Evolutionary conservation across 2,888 invertebrate genomes (phyloP).

Genomic region (Morpho helenor): DNA sequence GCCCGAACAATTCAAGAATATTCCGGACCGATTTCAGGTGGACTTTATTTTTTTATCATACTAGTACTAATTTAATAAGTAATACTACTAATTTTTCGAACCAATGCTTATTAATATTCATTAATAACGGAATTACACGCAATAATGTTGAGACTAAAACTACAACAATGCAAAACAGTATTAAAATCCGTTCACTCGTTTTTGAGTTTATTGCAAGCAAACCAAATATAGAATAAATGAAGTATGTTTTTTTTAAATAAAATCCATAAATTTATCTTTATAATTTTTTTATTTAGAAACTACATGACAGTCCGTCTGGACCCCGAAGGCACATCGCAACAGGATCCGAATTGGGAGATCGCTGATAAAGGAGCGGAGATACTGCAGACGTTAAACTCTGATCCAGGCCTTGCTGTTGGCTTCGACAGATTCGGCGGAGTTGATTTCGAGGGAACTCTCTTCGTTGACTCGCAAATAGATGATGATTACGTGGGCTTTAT

Average conservation of each 20-base stretch:
- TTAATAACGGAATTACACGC: too few relatives aligned
- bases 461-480: slow-evolving; percentile 93
- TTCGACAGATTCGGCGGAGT: slow-evolving; percentile 93
- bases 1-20: slow-evolving; percentile 95
- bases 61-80: too few relatives aligned
- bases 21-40: slow-evolving; percentile 93
- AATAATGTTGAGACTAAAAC: too few relatives aligned
- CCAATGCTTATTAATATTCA: too few relatives aligned
- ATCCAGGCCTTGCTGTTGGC: slow-evolving; percentile 97
- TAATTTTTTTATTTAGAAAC: slow-evolving; percentile 70
- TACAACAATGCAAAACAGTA: too few relatives aligned
- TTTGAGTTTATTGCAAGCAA: too few relatives aligned
- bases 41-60: too few relatives aligned
- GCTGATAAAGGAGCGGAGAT: slow-evolving; percentile 95
- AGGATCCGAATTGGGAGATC: slow-evolving; percentile 96
- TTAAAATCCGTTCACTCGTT: too few relatives aligned
- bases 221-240: too few relatives aligned
- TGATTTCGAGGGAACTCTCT: slow-evolving; percentile 97
- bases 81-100: too few relatives aligned
- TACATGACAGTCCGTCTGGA: slow-evolving; percentile 95
- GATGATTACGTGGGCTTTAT: slow-evolving; percentile 98
- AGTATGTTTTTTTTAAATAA: too few relatives aligned
- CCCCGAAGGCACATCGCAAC: slow-evolving; percentile 95
- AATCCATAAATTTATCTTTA: not conserved
- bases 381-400: slow-evolving; percentile 95